These are phyloP conservation scores for Celastrina argiolus DNA, from an alignment of 2,888 invertebrate species.

Conservation along the genomic window DNA sequence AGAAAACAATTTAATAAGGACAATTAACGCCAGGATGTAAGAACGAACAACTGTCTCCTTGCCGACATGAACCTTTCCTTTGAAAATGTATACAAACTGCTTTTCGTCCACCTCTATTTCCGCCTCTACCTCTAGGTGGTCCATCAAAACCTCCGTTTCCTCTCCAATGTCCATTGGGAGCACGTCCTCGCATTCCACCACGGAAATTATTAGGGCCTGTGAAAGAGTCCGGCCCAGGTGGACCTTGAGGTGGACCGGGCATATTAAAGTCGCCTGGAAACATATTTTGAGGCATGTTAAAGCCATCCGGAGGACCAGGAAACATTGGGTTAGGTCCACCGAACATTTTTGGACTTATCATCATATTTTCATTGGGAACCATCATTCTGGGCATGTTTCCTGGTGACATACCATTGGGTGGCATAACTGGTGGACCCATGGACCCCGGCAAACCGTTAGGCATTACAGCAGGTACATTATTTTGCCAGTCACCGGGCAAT, in stretches of 20 bases:
- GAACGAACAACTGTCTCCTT: constrained; percentile 89
- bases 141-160: constrained; percentile 71
- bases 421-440: constrained; percentile 50
- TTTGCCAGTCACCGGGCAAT: constrained; percentile 62
- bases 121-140: constrained; percentile 63
- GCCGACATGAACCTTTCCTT: constrained; percentile 87
- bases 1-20: constrained; percentile 54
- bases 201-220: constrained; percentile 67
- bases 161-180: constrained; percentile 69
- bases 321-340: constrained; percentile 56
- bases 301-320: constrained; percentile 59
- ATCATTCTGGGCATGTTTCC: constrained; percentile 60
- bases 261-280: constrained; percentile 75
- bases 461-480: constrained; percentile 59
- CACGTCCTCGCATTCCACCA: constrained; percentile 77
- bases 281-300: constrained; percentile 69
- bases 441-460: constrained; percentile 56
- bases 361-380: constrained; percentile 69
- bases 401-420: constrained; percentile 53
- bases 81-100: constrained; percentile 87
- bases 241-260: constrained; percentile 54
- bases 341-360: constrained; percentile 70
- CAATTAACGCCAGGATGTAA: constrained; percentile 86
- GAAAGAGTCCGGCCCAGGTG: constrained; percentile 55
- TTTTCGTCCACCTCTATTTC: constrained; percentile 75